Evolutionary conservation across 2,797 vertebrate species (phyloP).

Genomic region (Carapus acus): DNA sequence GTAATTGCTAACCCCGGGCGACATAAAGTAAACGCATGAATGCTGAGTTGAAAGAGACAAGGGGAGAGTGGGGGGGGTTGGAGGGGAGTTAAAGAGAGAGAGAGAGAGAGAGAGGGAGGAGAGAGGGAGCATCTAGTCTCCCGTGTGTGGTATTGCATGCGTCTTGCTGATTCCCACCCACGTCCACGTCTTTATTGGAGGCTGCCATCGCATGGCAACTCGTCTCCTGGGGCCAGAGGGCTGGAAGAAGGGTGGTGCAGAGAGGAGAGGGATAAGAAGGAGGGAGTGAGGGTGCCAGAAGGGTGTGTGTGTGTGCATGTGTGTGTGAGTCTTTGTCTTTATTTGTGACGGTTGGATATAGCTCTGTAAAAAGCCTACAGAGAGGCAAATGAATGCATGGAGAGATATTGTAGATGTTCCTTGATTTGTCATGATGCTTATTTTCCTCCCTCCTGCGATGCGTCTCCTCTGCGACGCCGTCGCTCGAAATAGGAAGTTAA

Average conservation of each 20-base stretch:
- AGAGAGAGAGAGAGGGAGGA: too few species aligned
- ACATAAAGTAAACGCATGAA: conserved; percentile 6
- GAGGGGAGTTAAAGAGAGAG: too few species aligned
- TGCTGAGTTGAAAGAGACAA: conserved; percentile 10
- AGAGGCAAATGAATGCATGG: conserved; percentile 52
- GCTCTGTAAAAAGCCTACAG: conserved; percentile 46
- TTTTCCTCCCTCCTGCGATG: conserved; percentile 24
- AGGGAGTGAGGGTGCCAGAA: too few species aligned
- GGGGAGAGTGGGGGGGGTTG: too few species aligned
- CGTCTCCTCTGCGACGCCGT: too few species aligned
- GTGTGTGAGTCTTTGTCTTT: too few species aligned
- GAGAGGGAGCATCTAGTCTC: conserved; percentile 37
- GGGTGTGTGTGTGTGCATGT: too few species aligned
- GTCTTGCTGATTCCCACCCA: conserved; percentile 56
- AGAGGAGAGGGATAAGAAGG: too few species aligned
- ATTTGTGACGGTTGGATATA: too few species aligned
- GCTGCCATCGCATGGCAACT: conserved; percentile 65
- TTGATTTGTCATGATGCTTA: conserved; percentile 18
- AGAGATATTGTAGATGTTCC: conserved; percentile 51
- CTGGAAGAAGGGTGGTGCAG: too few species aligned
- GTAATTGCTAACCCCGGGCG: conserved; percentile 5
- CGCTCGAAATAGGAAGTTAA: background rate
- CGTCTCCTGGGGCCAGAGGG: conserved; percentile 56
- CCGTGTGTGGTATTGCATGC: conserved; percentile 41
- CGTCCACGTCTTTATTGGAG: conserved; percentile 54